Evolutionary conservation across 2,113 vertebrate genomes (phyloP).

Genomic region (Ciconia boyciana): DNA sequence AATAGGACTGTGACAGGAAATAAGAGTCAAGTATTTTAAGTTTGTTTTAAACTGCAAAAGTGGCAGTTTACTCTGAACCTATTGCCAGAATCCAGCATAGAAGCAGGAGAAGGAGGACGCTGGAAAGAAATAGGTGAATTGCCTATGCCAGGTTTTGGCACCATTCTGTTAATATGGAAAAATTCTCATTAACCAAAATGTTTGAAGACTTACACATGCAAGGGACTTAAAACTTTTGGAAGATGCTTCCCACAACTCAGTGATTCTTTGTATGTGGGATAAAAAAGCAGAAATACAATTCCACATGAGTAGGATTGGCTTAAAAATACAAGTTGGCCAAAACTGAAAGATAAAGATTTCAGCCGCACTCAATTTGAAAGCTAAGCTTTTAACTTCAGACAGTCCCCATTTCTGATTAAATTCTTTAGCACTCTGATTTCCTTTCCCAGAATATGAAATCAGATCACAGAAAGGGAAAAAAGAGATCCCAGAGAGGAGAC

Average conservation of each 20-base stretch:
- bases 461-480: conserved; percentile 65
- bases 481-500: conserved; percentile 52
- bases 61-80: background rate
- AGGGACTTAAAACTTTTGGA: background rate
- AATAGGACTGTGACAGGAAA: background rate
- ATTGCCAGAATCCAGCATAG: background rate
- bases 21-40: background rate
- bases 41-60: background rate
- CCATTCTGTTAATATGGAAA: background rate
- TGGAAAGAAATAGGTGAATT: background rate
- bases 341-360: conserved; percentile 23
- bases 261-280: background rate
- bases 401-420: conserved; percentile 61
- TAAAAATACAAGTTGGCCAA: background rate
- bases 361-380: conserved; percentile 14
- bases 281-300: background rate
- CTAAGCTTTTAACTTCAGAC: conserved; percentile 43
- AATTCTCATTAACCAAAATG: background rate
- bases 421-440: conserved; percentile 63
- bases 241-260: background rate
- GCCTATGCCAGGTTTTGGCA: background rate
- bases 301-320: background rate
- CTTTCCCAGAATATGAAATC: conserved; percentile 73
- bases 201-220: background rate
- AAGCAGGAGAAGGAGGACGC: background rate